phyloP scores from a whole-genome alignment of 2,888 invertebrate species.

The Hypsopygia costalis region DNA sequence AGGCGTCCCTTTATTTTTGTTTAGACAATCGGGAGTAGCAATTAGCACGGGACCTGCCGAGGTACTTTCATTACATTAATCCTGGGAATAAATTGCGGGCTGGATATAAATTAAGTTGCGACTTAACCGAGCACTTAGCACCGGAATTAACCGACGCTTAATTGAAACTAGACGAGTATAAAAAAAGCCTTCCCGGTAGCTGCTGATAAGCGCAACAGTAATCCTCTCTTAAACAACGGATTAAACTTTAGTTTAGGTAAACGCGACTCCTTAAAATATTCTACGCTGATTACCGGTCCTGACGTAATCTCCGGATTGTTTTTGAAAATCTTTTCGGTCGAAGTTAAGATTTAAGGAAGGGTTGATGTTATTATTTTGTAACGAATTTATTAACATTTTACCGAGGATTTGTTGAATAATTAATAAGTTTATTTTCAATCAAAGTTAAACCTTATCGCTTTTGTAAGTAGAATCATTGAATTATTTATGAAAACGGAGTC shows the following conservation, averaged over 20 bases:
- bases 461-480: no score
- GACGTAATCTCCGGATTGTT: conserved; percentile 57
- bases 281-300: conserved; percentile 58
- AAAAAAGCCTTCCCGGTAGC: conserved; percentile 45
- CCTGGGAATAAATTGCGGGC: conserved; percentile 64
- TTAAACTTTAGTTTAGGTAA: conserved; percentile 44
- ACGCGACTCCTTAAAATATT: conserved; percentile 44
- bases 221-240: conserved; percentile 64
- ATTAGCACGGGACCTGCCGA: conserved; percentile 54
- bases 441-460: no score
- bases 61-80: conserved; percentile 68
- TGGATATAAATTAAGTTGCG: conserved; percentile 67
- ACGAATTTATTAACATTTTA: background rate
- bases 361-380: conserved; percentile 4
- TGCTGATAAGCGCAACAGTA: conserved; percentile 55
- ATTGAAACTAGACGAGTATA: conserved; percentile 70
- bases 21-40: conserved; percentile 48
- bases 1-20: conserved; percentile 31
- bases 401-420: background rate
- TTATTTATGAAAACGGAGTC: no score
- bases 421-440: conserved; percentile 4
- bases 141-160: conserved; percentile 67
- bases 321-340: conserved; percentile 42
- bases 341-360: conserved; percentile 2
- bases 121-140: conserved; percentile 68